Evolutionary conservation across 2,797 vertebrate species (phyloP).

Genomic region (Taeniopygia guttata): DNA sequence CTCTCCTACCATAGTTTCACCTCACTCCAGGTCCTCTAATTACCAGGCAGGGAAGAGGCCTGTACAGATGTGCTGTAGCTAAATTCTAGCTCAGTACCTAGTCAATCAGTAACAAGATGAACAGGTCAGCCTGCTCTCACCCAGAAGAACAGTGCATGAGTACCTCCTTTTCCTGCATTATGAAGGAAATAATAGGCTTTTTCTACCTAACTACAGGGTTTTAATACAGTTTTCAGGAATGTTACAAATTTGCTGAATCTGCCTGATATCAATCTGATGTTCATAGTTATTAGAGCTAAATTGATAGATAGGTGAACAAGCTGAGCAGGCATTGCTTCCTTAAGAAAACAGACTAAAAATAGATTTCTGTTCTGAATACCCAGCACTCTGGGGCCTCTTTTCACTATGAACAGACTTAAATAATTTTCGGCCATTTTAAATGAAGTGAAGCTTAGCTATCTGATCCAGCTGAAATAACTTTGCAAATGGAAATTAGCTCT

Average conservation of each 20-base stretch:
- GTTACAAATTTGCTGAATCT: background rate
- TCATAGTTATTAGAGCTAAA: background rate
- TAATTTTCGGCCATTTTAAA: conserved; percentile 4
- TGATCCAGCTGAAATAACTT: conserved; percentile 24
- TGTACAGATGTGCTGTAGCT: background rate
- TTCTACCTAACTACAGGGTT: background rate
- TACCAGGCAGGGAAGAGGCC: background rate
- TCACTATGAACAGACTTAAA: background rate
- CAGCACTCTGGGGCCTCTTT: background rate
- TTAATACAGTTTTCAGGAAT: background rate
- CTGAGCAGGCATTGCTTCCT: background rate
- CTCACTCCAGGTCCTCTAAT: background rate
- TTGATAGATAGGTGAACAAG: background rate
- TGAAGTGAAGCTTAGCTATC: background rate
- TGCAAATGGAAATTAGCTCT: background rate
- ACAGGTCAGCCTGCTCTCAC: background rate
- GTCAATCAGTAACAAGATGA: background rate
- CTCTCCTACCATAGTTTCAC: background rate
- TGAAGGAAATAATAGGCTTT: background rate
- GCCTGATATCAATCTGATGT: background rate
- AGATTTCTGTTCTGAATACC: background rate
- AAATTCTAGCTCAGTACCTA: background rate
- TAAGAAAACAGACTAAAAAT: conserved; percentile 8
- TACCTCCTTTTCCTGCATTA: background rate
- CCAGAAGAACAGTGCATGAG: background rate